Conservation (phyloP, 2,113 vertebrate species). For the Engystomops pustulosus region DNA sequence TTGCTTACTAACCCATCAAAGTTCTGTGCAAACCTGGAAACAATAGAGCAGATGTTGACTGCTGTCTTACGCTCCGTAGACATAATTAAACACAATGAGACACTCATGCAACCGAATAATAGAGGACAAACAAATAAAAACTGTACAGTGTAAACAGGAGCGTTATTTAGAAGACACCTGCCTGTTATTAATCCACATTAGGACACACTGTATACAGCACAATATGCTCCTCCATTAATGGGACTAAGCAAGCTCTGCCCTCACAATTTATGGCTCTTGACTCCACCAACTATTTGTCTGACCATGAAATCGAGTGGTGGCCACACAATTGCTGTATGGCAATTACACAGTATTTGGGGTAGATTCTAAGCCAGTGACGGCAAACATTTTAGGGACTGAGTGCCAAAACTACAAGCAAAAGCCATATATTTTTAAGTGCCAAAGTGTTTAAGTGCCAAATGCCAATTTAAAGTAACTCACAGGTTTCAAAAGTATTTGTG, state of each 20-base stretch:
- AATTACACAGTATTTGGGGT: not conserved
- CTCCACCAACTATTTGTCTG: not conserved
- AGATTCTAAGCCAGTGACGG: too few relatives aligned
- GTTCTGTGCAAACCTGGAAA: constrained; percentile 80
- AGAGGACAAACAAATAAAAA: constrained; percentile 71
- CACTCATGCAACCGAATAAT: constrained; percentile 69
- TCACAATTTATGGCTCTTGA: not conserved
- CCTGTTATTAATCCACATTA: constrained; percentile 57
- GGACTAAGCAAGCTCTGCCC: not conserved
- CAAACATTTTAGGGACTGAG: too few relatives aligned
- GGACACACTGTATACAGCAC: not conserved
- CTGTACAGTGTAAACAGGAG: constrained; percentile 66
- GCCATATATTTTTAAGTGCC: too few relatives aligned
- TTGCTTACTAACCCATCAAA: constrained; percentile 85
- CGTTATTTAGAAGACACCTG: constrained; percentile 73
- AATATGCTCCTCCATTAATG: constrained; percentile 1
- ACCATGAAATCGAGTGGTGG: not conserved
- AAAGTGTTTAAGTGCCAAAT: too few relatives aligned
- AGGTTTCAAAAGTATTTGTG: too few relatives aligned
- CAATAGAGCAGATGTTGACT: constrained; percentile 83
- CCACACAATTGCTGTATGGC: not conserved
- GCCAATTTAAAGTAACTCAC: too few relatives aligned
- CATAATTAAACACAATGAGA: constrained; percentile 80
- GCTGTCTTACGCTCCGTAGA: constrained; percentile 77
- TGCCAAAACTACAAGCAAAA: too few relatives aligned